A percentile compares a stretch with the other conserved stretches of the same genome.
These are phyloP conservation scores for Pontoporia blainvillei DNA, from an alignment of 2,113 vertebrate species.

Conservation along the genomic window DNA sequence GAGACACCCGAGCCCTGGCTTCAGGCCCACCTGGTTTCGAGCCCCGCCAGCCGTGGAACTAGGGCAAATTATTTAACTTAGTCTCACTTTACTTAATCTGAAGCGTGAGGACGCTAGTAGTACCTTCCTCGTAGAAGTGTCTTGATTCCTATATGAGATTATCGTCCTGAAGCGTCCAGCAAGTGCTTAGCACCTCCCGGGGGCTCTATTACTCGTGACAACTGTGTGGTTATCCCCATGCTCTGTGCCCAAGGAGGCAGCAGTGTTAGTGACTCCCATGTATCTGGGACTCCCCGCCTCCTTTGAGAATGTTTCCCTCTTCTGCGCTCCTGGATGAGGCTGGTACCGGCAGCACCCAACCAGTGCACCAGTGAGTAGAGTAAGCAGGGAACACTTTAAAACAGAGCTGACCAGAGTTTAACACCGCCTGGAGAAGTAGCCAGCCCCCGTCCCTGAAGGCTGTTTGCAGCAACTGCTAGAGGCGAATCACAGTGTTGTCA, in stretches of 20 bases:
- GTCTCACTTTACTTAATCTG: not conserved
- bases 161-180: fast-evolving
- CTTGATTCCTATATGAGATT: not conserved
- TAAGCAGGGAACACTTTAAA: not conserved
- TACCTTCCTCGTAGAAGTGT: not conserved
- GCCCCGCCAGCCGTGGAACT: not conserved
- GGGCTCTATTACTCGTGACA: not conserved
- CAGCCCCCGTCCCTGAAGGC: not conserved
- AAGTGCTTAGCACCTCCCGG: not conserved
- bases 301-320: not conserved
- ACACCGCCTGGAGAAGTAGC: not conserved
- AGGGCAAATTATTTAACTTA: too few relatives aligned
- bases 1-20: too few relatives aligned
- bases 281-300: not conserved
- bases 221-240: not conserved
- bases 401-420: not conserved
- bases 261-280: not conserved
- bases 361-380: not conserved
- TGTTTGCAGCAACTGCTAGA: not conserved
- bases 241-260: not conserved
- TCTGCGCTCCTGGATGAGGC: not conserved
- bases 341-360: not conserved
- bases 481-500: not conserved
- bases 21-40: not conserved
- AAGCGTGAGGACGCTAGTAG: not conserved